Evolutionary conservation across 2,113 vertebrate genomes (phyloP), one percentile per base, ranked within the genome.

Genomic region (Grammomys dolichurus): DNA sequence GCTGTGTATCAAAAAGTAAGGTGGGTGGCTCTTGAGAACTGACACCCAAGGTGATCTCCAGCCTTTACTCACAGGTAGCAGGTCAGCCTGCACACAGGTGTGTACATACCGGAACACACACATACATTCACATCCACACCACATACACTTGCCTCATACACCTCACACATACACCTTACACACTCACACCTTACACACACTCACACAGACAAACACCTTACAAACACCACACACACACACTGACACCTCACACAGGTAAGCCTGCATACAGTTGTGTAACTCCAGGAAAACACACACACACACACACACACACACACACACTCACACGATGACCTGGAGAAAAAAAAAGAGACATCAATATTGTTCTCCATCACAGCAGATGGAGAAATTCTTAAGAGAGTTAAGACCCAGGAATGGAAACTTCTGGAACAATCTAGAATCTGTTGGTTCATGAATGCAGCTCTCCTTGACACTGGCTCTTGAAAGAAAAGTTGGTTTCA

Each of bases 401-500:
- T 26, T 26, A 90, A 91, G n/a, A 26, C 20, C 58, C 16, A 40
- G 12, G 1, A 48, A 46, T 7, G 72, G 56, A 84, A 43, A 31
- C 46, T 54, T n/a, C 48, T 78, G 16, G 54, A 40, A 11, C 26
- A 24, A 70, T 72, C 63, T 51, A 63, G 46, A 46, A 13, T n/a
- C 54, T 96, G 22, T 1, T 85, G 9, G 24, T 46, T 92, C 46
- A 67, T 89, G 43, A 36, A 54, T 43, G 26, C 65, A 65, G n/a
- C 10, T 31, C 8, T 65, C 28, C 69, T 58, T 72, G 90, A 89
- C 24, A 69, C 3, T 78, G 48, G 5, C 65, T 86, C 31, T 95
- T 91, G 46, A 90, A 87, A 76, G 13, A 51, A 43, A 91, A 93
- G 36, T 85, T 95, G n/a, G 6, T 90, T 86, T 81, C 78, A 80